phyloP scores from a whole-genome alignment of 2,113 vertebrate genomes.

The Leptodactylus fuscus region DNA sequence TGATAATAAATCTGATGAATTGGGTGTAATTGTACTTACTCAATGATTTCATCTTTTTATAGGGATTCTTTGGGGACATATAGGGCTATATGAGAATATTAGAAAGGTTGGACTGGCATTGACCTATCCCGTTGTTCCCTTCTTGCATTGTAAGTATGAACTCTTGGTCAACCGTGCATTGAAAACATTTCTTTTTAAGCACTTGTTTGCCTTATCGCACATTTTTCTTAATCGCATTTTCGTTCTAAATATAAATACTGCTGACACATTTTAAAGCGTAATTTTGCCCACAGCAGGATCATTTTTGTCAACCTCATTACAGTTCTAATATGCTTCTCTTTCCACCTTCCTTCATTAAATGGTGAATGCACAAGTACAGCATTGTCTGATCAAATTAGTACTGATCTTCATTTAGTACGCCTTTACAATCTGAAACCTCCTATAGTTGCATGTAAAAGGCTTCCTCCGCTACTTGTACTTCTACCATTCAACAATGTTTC shows the following conservation, averaged over 20 bases:
- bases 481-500: not conserved
- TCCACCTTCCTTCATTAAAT: slow-evolving; percentile 28
- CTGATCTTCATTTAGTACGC: not conserved
- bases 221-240: slow-evolving; percentile 9
- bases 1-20: too few relatives aligned
- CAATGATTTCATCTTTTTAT: too few relatives aligned
- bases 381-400: not conserved
- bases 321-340: not conserved
- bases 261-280: slow-evolving; percentile 12
- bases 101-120: too few relatives aligned
- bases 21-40: too few relatives aligned
- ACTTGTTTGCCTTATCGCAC: not conserved
- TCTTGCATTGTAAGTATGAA: not conserved
- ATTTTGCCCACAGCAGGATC: slow-evolving; percentile 17
- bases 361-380: not conserved
- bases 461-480: not conserved
- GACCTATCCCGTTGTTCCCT: not conserved
- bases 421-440: not conserved
- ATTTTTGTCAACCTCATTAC: slow-evolving; percentile 28
- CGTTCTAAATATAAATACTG: slow-evolving; percentile 15
- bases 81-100: too few relatives aligned
- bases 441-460: not conserved
- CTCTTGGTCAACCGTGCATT: not conserved
- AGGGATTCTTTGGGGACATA: too few relatives aligned
- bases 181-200: not conserved